A percentile compares a stretch with the other conserved stretches of the same genome.
These are phyloP conservation scores for Euzetes globulus DNA, from an alignment of 2,888 invertebrate genomes.

Conservation along the genomic window DNA sequence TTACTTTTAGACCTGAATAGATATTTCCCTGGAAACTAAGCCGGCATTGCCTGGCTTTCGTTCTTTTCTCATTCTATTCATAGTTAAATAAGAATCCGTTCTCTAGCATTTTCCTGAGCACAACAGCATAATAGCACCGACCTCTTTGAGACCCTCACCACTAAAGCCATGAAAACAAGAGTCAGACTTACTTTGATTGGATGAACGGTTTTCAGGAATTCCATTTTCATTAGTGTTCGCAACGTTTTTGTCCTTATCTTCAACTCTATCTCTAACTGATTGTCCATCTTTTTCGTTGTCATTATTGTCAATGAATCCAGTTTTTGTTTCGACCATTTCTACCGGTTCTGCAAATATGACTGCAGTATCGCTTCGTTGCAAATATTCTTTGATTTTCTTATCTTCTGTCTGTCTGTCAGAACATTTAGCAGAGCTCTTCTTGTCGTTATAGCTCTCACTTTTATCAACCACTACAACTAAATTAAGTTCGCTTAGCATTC, in stretches of 20 bases:
- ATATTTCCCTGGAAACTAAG: neutral
- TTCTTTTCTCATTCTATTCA: neutral
- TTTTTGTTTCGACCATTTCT: slow-evolving; percentile 43
- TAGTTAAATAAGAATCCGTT: neutral
- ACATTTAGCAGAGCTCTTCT: neutral
- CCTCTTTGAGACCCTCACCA: neutral
- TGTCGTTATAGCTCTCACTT: neutral
- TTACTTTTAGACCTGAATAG: slow-evolving; percentile 10
- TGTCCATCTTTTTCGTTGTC: neutral
- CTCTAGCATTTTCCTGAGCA: neutral
- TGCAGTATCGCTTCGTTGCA: slow-evolving; percentile 53
- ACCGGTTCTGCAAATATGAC: slow-evolving; percentile 53
- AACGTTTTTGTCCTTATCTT: neutral
- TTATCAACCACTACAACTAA: neutral
- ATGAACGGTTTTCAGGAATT: neutral
- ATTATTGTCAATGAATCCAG: neutral
- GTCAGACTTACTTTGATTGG: slow-evolving; percentile 7
- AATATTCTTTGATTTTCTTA: slow-evolving; percentile 51
- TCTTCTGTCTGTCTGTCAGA: slow-evolving; percentile 43
- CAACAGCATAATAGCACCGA: neutral
- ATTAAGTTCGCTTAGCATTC: neutral
- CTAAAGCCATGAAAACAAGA: neutral
- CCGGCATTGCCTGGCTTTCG: neutral
- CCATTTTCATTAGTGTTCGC: neutral
- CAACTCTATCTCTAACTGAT: neutral